A percentile compares a stretch with the other conserved stretches of the same genome.
Conservation (phyloP, 2,797 vertebrate genomes). For the Sebastes alutus region DNA sequence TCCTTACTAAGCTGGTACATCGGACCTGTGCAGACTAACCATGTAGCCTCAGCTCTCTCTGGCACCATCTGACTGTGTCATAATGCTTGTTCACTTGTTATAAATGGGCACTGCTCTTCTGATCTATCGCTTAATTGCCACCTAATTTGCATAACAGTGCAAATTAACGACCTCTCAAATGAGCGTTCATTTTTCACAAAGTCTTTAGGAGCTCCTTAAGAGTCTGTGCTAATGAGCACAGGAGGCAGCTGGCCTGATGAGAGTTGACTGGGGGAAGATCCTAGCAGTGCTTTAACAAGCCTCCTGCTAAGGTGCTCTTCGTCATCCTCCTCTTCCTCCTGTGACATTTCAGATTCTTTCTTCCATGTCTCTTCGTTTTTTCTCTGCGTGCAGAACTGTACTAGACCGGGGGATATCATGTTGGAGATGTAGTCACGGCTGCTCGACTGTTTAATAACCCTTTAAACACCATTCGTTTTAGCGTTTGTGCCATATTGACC, state of each 20-base stretch:
- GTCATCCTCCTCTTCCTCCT: slow-evolving; percentile 69
- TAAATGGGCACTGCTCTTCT: slow-evolving; percentile 87
- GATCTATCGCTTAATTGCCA: slow-evolving; percentile 90
- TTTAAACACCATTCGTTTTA: not conserved
- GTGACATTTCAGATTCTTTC: slow-evolving; percentile 68
- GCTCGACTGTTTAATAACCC: not conserved
- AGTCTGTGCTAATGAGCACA: slow-evolving; percentile 88
- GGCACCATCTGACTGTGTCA: slow-evolving; percentile 85
- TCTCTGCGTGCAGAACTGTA: slow-evolving; percentile 24
- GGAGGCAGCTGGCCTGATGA: slow-evolving; percentile 88
- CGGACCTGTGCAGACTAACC: slow-evolving; percentile 51
- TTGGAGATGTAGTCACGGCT: slow-evolving; percentile 22
- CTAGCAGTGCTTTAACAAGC: slow-evolving; percentile 76
- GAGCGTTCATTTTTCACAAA: slow-evolving; percentile 91
- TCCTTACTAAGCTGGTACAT: slow-evolving; percentile 38
- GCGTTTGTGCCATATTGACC: not conserved
- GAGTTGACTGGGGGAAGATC: slow-evolving; percentile 78
- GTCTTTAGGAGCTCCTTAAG: slow-evolving; percentile 92
- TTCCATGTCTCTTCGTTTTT: slow-evolving; percentile 32
- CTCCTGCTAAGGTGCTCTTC: slow-evolving; percentile 75
- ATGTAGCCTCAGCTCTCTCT: slow-evolving; percentile 65
- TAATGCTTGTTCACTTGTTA: slow-evolving; percentile 86
- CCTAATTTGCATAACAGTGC: slow-evolving; percentile 91
- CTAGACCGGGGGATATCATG: slow-evolving; percentile 14
- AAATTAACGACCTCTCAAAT: slow-evolving; percentile 91